Conservation (phyloP, 2,888 invertebrate genomes). For the Lochmaea capreae region DNA sequence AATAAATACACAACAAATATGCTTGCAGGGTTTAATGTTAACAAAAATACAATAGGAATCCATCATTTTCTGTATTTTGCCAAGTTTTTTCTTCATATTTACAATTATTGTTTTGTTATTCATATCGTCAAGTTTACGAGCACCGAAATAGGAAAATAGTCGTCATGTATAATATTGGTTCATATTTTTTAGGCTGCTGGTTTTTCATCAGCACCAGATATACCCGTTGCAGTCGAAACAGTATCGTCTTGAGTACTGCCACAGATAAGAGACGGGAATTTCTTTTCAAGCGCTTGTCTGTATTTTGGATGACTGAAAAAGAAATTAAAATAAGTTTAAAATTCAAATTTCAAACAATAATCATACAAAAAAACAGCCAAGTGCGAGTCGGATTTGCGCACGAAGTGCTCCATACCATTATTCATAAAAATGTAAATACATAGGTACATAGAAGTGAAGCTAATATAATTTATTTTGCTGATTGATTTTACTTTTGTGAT, state of each 20-base stretch:
- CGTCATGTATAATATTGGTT: constrained; percentile 11
- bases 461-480: no score
- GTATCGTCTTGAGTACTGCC: constrained; percentile 71
- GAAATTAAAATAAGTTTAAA: background rate
- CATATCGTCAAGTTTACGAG: constrained; percentile 39
- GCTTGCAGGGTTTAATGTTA: constrained; percentile 56
- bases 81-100: constrained; percentile 32
- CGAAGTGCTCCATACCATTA: no score
- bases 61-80: constrained; percentile 35
- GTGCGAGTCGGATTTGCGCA: no score
- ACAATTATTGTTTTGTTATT: constrained; percentile 37
- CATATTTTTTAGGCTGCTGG: constrained; percentile 15
- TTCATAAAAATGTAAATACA: no score
- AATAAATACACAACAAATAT: constrained; percentile 29
- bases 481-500: no score
- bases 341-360: no score
- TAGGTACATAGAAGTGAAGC: no score
- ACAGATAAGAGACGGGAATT: constrained; percentile 82
- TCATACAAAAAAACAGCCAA: no score
- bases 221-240: constrained; percentile 75
- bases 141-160: constrained; percentile 36
- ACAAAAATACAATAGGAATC: constrained; percentile 49
- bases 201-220: constrained; percentile 75
- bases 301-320: constrained; percentile 81
- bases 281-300: constrained; percentile 79